Percentiles rank a stretch among this genome's conserved stretches.
phyloP scores from a whole-genome alignment of 2,888 invertebrate species.

The Pherbina coryleti region DNA sequence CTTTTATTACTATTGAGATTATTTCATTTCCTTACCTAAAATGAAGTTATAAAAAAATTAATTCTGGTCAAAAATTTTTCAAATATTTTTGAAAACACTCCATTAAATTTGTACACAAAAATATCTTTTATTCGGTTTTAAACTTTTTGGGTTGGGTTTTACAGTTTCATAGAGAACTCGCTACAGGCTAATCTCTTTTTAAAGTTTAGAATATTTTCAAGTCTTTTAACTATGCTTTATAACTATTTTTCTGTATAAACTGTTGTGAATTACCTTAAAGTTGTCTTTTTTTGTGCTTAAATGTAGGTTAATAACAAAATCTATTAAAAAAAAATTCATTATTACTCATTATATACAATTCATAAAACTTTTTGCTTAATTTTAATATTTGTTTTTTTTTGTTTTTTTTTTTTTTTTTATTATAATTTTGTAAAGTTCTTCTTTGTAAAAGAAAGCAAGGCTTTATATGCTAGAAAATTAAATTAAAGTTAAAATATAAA shows the following conservation, averaged over 20 bases:
- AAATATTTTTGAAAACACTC: background rate
- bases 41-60: too few species aligned
- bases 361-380: background rate
- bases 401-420: background rate
- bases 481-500: background rate
- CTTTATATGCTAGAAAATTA: background rate
- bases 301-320: conserved; percentile 1
- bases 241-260: background rate
- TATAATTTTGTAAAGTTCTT: background rate
- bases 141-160: background rate
- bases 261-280: background rate
- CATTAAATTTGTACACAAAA: conserved; percentile 26
- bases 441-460: conserved; percentile 30
- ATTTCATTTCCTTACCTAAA: too few species aligned
- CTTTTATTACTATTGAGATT: too few species aligned
- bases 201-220: conserved; percentile 1
- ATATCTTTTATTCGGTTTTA: conserved; percentile 5
- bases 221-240: background rate
- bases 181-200: background rate
- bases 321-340: background rate
- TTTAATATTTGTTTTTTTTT: too few species aligned
- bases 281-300: conserved; percentile 19
- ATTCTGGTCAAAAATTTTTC: background rate
- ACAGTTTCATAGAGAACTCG: background rate
- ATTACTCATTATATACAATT: conserved; percentile 14